Evolutionary conservation across 2,888 invertebrate species (phyloP).

Genomic region (Meteorus colon): DNA sequence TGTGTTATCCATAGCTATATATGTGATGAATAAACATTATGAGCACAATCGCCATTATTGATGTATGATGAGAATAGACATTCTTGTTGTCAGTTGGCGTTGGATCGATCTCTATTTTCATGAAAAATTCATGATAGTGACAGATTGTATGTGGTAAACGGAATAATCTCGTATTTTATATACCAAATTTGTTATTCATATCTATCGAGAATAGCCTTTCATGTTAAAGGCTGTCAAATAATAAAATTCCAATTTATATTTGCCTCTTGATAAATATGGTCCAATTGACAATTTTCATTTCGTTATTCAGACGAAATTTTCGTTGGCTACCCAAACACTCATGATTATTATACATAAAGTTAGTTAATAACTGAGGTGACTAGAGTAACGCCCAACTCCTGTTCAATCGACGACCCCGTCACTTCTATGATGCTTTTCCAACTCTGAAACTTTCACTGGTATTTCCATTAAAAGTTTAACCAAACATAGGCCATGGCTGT

Average conservation of each 20-base stretch:
- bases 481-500: conserved; percentile 3
- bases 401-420: conserved; percentile 12
- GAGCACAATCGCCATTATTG: background rate
- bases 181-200: background rate
- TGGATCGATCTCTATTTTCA: background rate
- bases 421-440: conserved; percentile 3
- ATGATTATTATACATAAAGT: background rate
- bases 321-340: background rate
- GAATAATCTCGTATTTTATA: background rate
- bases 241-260: background rate
- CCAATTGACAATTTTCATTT: background rate
- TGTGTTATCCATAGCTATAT: no score
- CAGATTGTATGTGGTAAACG: background rate
- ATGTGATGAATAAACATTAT: background rate
- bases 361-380: background rate
- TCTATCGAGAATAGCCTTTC: background rate
- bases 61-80: background rate
- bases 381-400: background rate
- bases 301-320: background rate
- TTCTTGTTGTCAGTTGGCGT: background rate
- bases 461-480: conserved; percentile 40
- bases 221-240: background rate
- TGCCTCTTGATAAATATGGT: background rate
- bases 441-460: conserved; percentile 27
- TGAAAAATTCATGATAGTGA: background rate